Conservation (phyloP, 2,888 invertebrate species). For the Empis livida region DNA sequence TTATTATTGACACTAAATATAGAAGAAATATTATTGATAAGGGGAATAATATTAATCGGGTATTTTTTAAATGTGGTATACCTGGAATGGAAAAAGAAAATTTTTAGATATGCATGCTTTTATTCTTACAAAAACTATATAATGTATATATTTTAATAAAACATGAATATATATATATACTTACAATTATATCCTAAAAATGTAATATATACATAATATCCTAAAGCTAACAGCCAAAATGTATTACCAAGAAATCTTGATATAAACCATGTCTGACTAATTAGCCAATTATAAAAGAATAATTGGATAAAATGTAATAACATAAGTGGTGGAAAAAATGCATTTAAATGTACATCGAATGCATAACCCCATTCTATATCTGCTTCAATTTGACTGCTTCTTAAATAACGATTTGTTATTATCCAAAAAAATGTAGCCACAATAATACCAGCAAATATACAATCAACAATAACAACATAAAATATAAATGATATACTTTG, state of each 20-base stretch:
- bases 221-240: conserved; percentile 79
- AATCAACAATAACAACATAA: conserved; percentile 90
- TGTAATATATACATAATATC: conserved; percentile 93
- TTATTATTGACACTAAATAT: conserved; percentile 63
- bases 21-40: conserved; percentile 62
- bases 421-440: conserved; percentile 85
- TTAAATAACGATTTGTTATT: conserved; percentile 35
- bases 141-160: not conserved
- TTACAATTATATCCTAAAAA: conserved; percentile 92
- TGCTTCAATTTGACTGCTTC: conserved; percentile 26
- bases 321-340: conserved; percentile 92
- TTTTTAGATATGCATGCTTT: too few relatives aligned
- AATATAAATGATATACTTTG: conserved; percentile 72
- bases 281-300: conserved; percentile 71
- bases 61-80: conserved; percentile 74
- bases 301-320: conserved; percentile 87
- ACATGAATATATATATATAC: conserved; percentile 26
- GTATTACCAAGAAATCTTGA: conserved; percentile 81
- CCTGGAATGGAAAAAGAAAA: conserved; percentile 40
- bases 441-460: conserved; percentile 74
- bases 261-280: conserved; percentile 62
- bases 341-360: conserved; percentile 97
- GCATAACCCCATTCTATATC: conserved; percentile 92
- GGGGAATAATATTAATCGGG: conserved; percentile 71
- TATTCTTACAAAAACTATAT: not conserved